Evolutionary conservation across 2,113 vertebrate species (phyloP), one percentile per base, ranked within the genome.

Genomic region (Morone chrysops): DNA sequence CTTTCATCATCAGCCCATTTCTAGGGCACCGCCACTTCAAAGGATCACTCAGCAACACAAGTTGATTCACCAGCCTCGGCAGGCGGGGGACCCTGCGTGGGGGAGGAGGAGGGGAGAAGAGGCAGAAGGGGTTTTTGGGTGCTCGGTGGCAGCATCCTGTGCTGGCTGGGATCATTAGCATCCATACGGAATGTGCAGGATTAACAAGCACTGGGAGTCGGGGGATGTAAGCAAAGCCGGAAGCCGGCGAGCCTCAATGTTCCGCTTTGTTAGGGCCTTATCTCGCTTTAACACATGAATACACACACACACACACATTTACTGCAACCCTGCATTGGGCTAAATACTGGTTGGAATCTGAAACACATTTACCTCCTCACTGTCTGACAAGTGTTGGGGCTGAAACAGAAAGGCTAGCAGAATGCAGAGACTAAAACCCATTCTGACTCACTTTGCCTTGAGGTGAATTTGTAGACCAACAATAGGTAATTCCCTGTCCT

Each of bases 11-110:
- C 70, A 47, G 20, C 78, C 54, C 60, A 67, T 80, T 90, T 88
- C 86, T 88, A 78, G 88, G 90, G 82, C 87, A 91, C n/a, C 5
- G 5, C 13, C 73, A 93, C 95, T 96, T 95, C 94, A 95, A 95
- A 95, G 91, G 83, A 71, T 91, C 91, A 90, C 90, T 75, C 41
- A 51, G 16, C 70, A 89, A 88, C 18, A 51, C 59, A 25, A 25
- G 36, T 68, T 71, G 41, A 72, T 50, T 87, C 81, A 87, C 70
- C 67, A 92, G 84, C 87, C 13, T 92, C 72, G 90, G 85, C 87
- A 87, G 36, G 88, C 13, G 1, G 36, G 50, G 20, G 31, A 51
- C 31, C 22, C 66, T 16, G 12, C 66, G 6, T n/a, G 59, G 60
- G 61, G 38, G 43, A 6, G 45, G 18, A 7, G 47, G 4, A 1